Evolutionary conservation across 2,888 invertebrate genomes (phyloP).

Genomic region (Leptarthrus brevirostris): DNA sequence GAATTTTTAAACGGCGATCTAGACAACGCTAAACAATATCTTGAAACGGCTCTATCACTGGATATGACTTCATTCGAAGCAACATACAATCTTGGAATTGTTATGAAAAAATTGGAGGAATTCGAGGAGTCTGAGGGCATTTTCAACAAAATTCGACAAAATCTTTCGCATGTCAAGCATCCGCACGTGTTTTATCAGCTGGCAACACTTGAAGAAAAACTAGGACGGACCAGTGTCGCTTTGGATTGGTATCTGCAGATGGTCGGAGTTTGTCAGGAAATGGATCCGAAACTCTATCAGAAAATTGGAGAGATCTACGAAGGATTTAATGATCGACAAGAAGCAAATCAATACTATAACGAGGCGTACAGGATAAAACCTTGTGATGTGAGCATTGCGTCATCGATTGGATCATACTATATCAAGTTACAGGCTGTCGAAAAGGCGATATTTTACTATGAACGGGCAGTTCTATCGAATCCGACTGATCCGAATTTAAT

Average conservation of each 20-base stretch:
- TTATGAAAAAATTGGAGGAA: slow-evolving; percentile 65
- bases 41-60: slow-evolving; percentile 80
- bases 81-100: slow-evolving; percentile 80
- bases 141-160: slow-evolving; percentile 81
- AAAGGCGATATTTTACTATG: slow-evolving; percentile 85
- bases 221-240: slow-evolving; percentile 73
- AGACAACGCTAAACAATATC: slow-evolving; percentile 78
- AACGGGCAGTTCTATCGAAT: slow-evolving; percentile 80
- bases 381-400: slow-evolving; percentile 75
- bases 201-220: slow-evolving; percentile 79
- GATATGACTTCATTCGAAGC: slow-evolving; percentile 88
- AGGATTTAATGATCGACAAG: slow-evolving; percentile 89
- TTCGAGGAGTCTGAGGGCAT: slow-evolving; percentile 81
- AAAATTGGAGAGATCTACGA: slow-evolving; percentile 92
- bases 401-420: slow-evolving; percentile 90
- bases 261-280: slow-evolving; percentile 74
- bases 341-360: slow-evolving; percentile 71
- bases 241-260: slow-evolving; percentile 79
- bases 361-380: slow-evolving; percentile 66
- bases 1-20: slow-evolving; percentile 76
- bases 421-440: slow-evolving; percentile 90
- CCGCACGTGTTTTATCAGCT: slow-evolving; percentile 77
- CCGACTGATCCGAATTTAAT: slow-evolving; percentile 87
- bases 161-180: slow-evolving; percentile 77
- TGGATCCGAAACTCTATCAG: slow-evolving; percentile 89